Evolutionary conservation across 1,140 invertebrate species (phyloP).

Genomic region (Leguminivora glycinivorella): DNA sequence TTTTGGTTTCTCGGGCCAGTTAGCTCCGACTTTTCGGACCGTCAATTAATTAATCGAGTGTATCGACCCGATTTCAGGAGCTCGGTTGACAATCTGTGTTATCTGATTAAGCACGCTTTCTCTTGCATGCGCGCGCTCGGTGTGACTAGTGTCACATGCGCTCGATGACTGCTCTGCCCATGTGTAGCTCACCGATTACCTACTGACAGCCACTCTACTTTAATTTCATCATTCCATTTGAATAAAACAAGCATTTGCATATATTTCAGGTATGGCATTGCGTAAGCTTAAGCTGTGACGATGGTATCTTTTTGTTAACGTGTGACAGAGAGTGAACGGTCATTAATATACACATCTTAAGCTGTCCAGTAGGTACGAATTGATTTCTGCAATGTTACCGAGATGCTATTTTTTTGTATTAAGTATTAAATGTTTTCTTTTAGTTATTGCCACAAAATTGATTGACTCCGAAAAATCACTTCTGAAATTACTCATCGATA

Average conservation of each 20-base stretch:
- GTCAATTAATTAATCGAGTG: slow-evolving; percentile 77
- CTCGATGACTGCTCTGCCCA: slow-evolving; percentile 46
- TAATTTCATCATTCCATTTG: slow-evolving; percentile 72
- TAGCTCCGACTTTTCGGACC: slow-evolving; percentile 68
- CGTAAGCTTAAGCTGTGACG: slow-evolving; percentile 48
- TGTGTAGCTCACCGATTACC: slow-evolving; percentile 49
- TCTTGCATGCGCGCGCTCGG: slow-evolving; percentile 45
- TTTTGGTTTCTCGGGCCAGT: slow-evolving; percentile 67
- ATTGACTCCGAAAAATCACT: background rate
- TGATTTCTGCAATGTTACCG: background rate
- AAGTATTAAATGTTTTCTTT: too few species aligned
- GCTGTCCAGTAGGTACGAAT: background rate
- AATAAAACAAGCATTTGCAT: slow-evolving; percentile 67
- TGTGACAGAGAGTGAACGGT: slow-evolving; percentile 43
- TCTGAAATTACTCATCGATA: background rate
- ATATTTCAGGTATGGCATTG: slow-evolving; percentile 43
- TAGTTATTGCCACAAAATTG: too few species aligned
- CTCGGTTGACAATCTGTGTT: slow-evolving; percentile 76
- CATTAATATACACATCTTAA: slow-evolving; percentile 42
- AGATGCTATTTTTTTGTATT: background rate
- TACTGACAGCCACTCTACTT: slow-evolving; percentile 60
- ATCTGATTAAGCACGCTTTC: slow-evolving; percentile 79
- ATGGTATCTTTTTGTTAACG: slow-evolving; percentile 41
- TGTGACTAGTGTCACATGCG: slow-evolving; percentile 43
- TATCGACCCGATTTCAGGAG: slow-evolving; percentile 78